A percentile compares a stretch with the other conserved stretches of the same genome.
Evolutionary conservation across 2,888 invertebrate species (phyloP).

Genomic region (Shargacucullia verbasci): DNA sequence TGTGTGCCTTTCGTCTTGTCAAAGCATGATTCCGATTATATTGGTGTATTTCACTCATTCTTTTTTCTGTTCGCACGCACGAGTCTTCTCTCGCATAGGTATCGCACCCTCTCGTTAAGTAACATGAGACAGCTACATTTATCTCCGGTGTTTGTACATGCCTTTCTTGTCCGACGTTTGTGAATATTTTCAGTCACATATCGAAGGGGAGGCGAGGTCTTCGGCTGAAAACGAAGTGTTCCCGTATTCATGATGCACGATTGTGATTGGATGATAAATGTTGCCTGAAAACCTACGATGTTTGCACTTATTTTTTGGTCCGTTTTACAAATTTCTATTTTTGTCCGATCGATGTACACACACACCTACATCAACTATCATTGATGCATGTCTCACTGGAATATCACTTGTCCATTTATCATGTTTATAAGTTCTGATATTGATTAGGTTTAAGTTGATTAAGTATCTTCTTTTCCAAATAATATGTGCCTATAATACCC

Average conservation of each 20-base stretch:
- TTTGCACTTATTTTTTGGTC: constrained; percentile 75
- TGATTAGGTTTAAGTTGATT: background rate
- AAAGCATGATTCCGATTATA: constrained; percentile 83
- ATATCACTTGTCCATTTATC: constrained; percentile 55
- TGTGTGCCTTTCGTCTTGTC: constrained; percentile 85
- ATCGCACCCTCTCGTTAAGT: constrained; percentile 76
- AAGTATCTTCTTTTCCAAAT: background rate
- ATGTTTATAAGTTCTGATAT: constrained; percentile 22
- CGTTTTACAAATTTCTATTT: constrained; percentile 53
- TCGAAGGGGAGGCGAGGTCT: constrained; percentile 44
- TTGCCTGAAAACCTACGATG: constrained; percentile 81
- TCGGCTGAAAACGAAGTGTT: constrained; percentile 44
- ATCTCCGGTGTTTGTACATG: constrained; percentile 63
- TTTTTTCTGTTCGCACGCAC: constrained; percentile 85
- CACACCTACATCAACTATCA: constrained; percentile 65
- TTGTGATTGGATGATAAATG: constrained; percentile 79
- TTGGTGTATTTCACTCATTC: constrained; percentile 84
- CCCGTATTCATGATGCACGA: constrained; percentile 73
- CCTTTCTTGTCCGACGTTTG: constrained; percentile 57
- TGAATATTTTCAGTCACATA: constrained; percentile 42
- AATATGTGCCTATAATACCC: constrained; percentile 1
- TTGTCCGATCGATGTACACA: constrained; percentile 67
- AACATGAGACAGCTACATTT: constrained; percentile 68
- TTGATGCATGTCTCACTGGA: constrained; percentile 77
- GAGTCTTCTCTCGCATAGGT: constrained; percentile 83